A percentile compares a stretch with the other conserved stretches of the same genome.
phyloP scores from a whole-genome alignment of 2,113 vertebrate genomes.

The Entomyzon cyanotis region DNA sequence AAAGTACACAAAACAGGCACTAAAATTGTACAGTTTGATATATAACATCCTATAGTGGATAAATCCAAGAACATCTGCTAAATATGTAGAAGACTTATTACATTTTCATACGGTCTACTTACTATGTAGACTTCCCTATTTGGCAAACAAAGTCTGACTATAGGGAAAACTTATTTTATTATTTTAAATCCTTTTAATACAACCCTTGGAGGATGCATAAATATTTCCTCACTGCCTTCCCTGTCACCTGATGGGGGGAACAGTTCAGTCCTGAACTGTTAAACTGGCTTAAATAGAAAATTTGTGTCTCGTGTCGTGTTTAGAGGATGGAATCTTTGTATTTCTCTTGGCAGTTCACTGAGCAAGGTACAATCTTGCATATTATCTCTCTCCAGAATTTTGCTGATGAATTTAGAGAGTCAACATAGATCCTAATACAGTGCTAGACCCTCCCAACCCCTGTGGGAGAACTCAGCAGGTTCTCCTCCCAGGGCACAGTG shows the following conservation, averaged over 20 bases:
- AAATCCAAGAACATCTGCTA: constrained; percentile 34
- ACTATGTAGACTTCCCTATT: neutral
- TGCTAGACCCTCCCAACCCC: neutral
- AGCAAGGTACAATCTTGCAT: neutral
- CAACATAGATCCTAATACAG: neutral
- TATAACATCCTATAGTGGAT: constrained; percentile 25
- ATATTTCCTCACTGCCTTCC: neutral
- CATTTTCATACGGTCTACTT: constrained; percentile 13
- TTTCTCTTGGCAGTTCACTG: neutral
- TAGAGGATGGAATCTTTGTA: neutral
- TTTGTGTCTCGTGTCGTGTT: neutral
- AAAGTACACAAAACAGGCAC: neutral
- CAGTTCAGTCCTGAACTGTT: neutral
- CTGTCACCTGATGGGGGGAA: neutral
- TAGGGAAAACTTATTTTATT: neutral
- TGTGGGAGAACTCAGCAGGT: neutral
- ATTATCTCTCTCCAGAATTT: neutral
- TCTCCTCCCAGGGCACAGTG: constrained; percentile 2
- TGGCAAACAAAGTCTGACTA: neutral
- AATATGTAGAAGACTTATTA: neutral
- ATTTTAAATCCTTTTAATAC: neutral
- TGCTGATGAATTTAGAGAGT: neutral
- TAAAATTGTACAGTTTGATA: neutral
- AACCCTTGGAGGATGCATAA: neutral
- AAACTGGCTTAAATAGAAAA: neutral